These are phyloP conservation scores for Scaptomyza caliginosa DNA, from an alignment of 2,888 invertebrate genomes.

Conservation along the genomic window DNA sequence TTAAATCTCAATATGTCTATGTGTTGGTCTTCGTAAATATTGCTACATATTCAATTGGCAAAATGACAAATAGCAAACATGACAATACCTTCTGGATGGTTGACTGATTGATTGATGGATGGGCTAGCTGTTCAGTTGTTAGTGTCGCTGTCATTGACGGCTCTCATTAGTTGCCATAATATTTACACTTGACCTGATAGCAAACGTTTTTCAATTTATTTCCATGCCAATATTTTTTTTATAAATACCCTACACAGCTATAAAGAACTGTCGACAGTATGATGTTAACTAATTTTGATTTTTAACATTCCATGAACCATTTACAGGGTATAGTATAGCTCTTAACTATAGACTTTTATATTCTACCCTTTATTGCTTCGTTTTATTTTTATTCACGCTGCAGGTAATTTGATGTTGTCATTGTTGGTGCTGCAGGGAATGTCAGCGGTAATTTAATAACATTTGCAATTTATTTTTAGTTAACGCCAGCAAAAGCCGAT, in stretches of 20 bases:
- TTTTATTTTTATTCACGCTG: constrained; percentile 46
- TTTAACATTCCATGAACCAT: neutral
- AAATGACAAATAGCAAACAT: constrained; percentile 58
- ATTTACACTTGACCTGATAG: constrained; percentile 30
- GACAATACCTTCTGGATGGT: constrained; percentile 32
- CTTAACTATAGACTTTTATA: constrained; percentile 20
- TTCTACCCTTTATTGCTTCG: neutral
- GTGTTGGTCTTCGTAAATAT: constrained; percentile 14
- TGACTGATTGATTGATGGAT: constrained; percentile 28
- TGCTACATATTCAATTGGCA: constrained; percentile 23
- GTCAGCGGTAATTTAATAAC: constrained; percentile 74
- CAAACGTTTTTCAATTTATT: constrained; percentile 27
- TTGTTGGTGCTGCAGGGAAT: constrained; percentile 1
- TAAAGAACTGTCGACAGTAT: neutral
- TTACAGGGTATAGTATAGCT: constrained; percentile 12
- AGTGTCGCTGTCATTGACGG: constrained; percentile 40
- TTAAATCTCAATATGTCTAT: constrained; percentile 22
- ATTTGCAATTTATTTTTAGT: constrained; percentile 77
- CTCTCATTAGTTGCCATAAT: constrained; percentile 47
- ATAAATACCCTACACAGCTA: constrained; percentile 8
- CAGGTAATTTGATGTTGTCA: constrained; percentile 47
- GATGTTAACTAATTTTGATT: neutral
- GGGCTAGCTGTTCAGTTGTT: constrained; percentile 16
- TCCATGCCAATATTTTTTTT: constrained; percentile 7
- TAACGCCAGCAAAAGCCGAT: constrained; percentile 18